Evolutionary conservation across 2,113 vertebrate genomes (phyloP), one percentile per base, ranked within the genome.

Genomic region (Typhlomys cinereus): DNA sequence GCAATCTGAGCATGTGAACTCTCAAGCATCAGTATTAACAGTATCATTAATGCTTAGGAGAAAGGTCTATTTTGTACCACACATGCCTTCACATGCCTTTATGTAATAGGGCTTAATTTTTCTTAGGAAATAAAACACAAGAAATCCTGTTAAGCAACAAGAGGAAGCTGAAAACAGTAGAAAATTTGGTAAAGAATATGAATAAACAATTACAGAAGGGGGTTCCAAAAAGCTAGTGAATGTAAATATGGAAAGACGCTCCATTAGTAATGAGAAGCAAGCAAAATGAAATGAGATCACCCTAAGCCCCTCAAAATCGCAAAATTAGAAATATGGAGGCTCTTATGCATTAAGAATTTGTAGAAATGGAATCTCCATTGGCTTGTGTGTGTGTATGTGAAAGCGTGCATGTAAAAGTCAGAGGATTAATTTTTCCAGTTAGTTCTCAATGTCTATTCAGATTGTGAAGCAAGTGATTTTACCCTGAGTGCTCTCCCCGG

Each of bases 201-300:
- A 90, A 82, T 44, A 90, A 93, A 81, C 66, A 94, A 88, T 95
- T 41, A 76, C 25, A 82, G 62, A 79, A 85, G 8, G 11, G 36
- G 25, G n/a, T 91, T 90, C 89, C 17, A 20, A 80, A 91, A 91
- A n/a, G 23, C 29, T 9, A 85, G 17, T 52, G 67, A 92, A 31
- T 75, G 25, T 5, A 15, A 80, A 39, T 27, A 82, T 50, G 82
- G 87, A 92, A 95, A 85, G 74, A 95, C 73, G 62, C 25, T 89
- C 44, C 92, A 64, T 91, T 85, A 93, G 87, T 75, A 61, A 62
- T 27, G 20, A 90, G 85, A 95, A 62, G 41, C 23, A 83, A 46
- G 66, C 59, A 71, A 90, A 90, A 74, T 83, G 71, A 89, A 92
- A 94, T 73, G 75, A 91, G 80, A 76, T 93, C 83, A 89, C 39